Conservation (phyloP, 2,113 vertebrate genomes). For the Centropus unirufus region DNA sequence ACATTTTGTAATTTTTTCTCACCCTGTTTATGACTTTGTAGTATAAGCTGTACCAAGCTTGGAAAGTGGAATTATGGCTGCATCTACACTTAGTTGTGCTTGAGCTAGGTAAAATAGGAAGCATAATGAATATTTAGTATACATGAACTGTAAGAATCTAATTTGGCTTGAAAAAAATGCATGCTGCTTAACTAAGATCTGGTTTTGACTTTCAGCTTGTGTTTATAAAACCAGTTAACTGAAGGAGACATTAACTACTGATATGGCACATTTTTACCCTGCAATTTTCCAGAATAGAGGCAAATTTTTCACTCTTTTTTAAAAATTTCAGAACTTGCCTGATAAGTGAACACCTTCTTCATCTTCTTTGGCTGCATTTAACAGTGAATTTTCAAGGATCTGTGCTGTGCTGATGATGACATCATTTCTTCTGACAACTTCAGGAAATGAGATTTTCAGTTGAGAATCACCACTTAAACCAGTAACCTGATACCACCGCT, state of each 20-base stretch:
- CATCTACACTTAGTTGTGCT: not conserved
- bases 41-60: not conserved
- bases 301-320: not conserved
- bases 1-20: not conserved
- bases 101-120: not conserved
- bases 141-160: not conserved
- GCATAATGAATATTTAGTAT: not conserved
- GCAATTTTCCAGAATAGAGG: not conserved
- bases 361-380: slow-evolving; percentile 77
- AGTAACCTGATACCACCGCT: slow-evolving; percentile 80
- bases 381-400: slow-evolving; percentile 93
- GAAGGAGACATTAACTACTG: not conserved
- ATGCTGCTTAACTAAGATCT: not conserved
- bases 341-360: slow-evolving; percentile 87
- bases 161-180: not conserved
- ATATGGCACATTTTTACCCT: not conserved
- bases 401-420: slow-evolving; percentile 97
- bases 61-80: not conserved
- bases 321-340: slow-evolving; percentile 73
- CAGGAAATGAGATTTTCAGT: slow-evolving; percentile 93
- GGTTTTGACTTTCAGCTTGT: not conserved
- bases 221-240: not conserved
- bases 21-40: not conserved
- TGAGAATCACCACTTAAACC: slow-evolving; percentile 89
- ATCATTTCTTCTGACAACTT: slow-evolving; percentile 84